These are phyloP conservation scores for Alitta virens DNA, from an alignment of 2,888 invertebrate genomes.

Conservation along the genomic window DNA sequence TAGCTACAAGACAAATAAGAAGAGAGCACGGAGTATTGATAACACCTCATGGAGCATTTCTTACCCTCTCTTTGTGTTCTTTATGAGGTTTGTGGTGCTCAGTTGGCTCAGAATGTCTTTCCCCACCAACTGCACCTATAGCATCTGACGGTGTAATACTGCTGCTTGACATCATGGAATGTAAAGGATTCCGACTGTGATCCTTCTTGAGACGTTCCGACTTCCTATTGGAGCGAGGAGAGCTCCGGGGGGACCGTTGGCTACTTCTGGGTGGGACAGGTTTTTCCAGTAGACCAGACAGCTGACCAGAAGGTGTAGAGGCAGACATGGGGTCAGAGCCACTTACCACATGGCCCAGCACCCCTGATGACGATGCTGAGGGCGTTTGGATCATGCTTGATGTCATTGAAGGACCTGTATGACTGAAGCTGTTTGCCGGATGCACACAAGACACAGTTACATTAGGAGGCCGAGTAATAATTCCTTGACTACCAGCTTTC, in stretches of 20 bases:
- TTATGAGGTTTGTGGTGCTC: neutral
- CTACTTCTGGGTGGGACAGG: neutral
- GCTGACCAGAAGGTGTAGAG: too few relatives aligned
- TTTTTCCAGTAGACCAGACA: neutral
- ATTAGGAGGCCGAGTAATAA: neutral
- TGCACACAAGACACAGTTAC: neutral
- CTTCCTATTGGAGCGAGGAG: constrained; percentile 10
- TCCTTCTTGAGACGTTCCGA: constrained; percentile 11
- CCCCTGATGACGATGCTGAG: too few relatives aligned
- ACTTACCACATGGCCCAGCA: too few relatives aligned
- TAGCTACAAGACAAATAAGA: neutral
- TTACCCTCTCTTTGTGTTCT: neutral
- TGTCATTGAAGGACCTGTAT: too few relatives aligned
- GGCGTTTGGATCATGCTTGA: too few relatives aligned
- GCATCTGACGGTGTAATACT: constrained; percentile 52
- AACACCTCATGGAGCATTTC: too few relatives aligned
- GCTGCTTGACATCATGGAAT: constrained; percentile 56
- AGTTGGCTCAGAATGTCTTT: constrained; percentile 14
- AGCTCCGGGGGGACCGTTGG: neutral
- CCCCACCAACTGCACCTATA: constrained; percentile 38
- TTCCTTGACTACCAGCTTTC: neutral
- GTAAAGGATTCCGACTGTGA: neutral
- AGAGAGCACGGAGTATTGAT: too few relatives aligned
- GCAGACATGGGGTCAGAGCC: too few relatives aligned
- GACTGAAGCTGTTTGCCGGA: too few relatives aligned